Percentiles rank a stretch among this genome's conserved stretches.
Conservation (phyloP, 2,797 vertebrate species). For the Phalanger gymnotis region DNA sequence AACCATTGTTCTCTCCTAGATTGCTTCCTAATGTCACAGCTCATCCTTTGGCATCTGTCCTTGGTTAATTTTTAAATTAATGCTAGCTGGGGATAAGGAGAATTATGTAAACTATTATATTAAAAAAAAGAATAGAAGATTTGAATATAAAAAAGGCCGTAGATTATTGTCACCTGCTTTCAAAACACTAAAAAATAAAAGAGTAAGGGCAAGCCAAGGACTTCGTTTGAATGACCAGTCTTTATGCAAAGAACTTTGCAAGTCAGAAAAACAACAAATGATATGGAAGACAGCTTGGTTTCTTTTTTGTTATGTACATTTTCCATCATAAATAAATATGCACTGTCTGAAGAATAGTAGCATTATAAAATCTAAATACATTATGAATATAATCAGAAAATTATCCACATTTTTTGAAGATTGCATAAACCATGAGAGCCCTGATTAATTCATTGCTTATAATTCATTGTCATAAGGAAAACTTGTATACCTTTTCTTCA, state of each 20-base stretch:
- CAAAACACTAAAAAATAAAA: neutral
- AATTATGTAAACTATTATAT: neutral
- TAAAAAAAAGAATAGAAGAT: neutral
- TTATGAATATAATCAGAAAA: slow-evolving; percentile 39
- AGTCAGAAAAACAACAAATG: slow-evolving; percentile 5
- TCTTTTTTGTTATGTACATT: slow-evolving; percentile 35
- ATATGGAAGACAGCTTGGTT: neutral
- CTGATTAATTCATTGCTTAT: slow-evolving; percentile 28
- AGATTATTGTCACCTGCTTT: neutral
- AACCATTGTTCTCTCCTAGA: neutral
- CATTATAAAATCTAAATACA: slow-evolving; percentile 46
- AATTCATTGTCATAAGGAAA: slow-evolving; percentile 48
- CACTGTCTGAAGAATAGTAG: slow-evolving; percentile 4
- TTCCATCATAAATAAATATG: slow-evolving; percentile 35
- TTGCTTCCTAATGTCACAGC: neutral
- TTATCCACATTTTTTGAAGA: slow-evolving; percentile 1
- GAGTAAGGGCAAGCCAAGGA: neutral
- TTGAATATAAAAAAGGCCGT: neutral
- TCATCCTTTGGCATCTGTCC: neutral
- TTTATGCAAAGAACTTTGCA: neutral
- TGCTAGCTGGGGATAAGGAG: neutral
- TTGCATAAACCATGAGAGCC: slow-evolving; percentile 32
- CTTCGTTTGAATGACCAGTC: neutral
- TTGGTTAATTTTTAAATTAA: neutral
- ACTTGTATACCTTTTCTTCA: slow-evolving; percentile 21